A percentile compares a stretch with the other conserved stretches of the same genome.
Conservation (phyloP, 1,140 invertebrate species). For the Drosophila suzukii region DNA sequence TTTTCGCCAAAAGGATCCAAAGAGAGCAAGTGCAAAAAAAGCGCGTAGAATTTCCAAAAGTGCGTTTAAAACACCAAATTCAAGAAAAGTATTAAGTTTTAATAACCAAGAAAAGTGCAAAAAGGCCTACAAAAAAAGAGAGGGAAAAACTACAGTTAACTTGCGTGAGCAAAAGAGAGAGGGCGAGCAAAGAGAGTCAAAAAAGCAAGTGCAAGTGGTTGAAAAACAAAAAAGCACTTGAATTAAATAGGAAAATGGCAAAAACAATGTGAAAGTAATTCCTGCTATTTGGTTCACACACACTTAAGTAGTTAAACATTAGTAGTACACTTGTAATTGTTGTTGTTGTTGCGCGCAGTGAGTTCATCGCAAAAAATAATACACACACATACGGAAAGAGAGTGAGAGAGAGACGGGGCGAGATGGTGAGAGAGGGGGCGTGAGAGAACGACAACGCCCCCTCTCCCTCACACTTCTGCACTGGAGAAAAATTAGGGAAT, state of each 20-base stretch:
- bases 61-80: constrained; percentile 42
- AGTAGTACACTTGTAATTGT: constrained; percentile 61
- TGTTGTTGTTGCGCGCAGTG: constrained; percentile 74
- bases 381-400: constrained; percentile 40
- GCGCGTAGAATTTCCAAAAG: constrained; percentile 64
- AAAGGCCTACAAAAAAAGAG: constrained; percentile 28
- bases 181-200: constrained; percentile 26
- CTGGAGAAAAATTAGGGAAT: neutral
- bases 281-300: constrained; percentile 44
- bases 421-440: constrained; percentile 1
- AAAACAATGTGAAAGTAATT: constrained; percentile 78
- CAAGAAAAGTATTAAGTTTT: constrained; percentile 12
- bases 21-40: constrained; percentile 56
- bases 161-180: constrained; percentile 26
- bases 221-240: constrained; percentile 34
- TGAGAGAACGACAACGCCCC: constrained; percentile 35
- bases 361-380: constrained; percentile 83
- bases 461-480: constrained; percentile 38
- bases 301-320: constrained; percentile 23
- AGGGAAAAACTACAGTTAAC: constrained; percentile 47
- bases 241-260: constrained; percentile 38
- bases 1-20: constrained; percentile 21
- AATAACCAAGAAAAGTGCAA: constrained; percentile 31
- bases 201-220: constrained; percentile 71
- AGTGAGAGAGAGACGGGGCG: constrained; percentile 11